Evolutionary conservation across 2,888 invertebrate species (phyloP).

Genomic region (Cerceris ruficornis): DNA sequence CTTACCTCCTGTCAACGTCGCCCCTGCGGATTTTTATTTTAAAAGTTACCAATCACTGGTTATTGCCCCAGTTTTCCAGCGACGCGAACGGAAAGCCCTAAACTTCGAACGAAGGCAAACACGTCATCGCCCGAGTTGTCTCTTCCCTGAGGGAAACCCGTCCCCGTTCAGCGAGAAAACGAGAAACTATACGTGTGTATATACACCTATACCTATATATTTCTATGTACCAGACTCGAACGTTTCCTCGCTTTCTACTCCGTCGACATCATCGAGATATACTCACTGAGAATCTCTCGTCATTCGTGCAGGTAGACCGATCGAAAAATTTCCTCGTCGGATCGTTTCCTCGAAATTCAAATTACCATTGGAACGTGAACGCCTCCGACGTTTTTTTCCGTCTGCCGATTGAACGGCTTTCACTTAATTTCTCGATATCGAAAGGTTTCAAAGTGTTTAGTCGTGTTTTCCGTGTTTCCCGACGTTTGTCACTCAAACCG

Average conservation of each 20-base stretch:
- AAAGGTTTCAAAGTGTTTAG: too few species aligned
- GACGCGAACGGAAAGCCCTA: conserved; percentile 31
- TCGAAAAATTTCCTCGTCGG: neutral
- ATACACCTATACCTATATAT: conserved; percentile 2
- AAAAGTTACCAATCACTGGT: conserved; percentile 64
- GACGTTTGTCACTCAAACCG: too few species aligned
- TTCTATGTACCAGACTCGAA: conserved; percentile 1
- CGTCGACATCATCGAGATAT: conserved; percentile 36
- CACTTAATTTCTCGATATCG: too few species aligned
- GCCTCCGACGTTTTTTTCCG: too few species aligned
- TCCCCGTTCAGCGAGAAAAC: conserved; percentile 42
- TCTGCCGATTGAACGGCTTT: too few species aligned
- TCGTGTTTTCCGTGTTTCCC: too few species aligned
- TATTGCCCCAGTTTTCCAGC: conserved; percentile 63
- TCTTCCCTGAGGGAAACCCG: conserved; percentile 31
- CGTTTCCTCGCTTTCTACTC: conserved; percentile 10
- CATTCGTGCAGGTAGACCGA: neutral
- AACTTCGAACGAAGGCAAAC: conserved; percentile 55
- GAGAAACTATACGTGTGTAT: conserved; percentile 19
- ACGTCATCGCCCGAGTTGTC: conserved; percentile 45
- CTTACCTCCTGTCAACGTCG: neutral
- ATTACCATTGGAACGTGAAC: too few species aligned
- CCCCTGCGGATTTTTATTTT: conserved; percentile 53
- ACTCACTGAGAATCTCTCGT: neutral
- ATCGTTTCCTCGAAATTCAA: neutral